phyloP scores from a whole-genome alignment of 2,113 vertebrate genomes.

The Caloenas nicobarica region DNA sequence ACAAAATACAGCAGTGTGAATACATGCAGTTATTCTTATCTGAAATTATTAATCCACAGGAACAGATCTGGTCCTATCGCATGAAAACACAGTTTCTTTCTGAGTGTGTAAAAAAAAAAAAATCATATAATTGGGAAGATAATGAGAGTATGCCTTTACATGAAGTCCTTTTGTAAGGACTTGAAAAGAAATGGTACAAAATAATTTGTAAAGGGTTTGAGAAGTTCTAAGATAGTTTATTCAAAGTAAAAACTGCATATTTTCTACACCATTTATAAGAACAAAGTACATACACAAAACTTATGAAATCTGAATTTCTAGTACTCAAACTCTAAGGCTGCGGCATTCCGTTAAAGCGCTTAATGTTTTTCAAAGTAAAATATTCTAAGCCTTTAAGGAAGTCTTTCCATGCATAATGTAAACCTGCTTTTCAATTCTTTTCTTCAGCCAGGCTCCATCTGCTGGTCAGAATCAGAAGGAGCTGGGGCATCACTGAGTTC shows the following conservation, averaged over 20 bases:
- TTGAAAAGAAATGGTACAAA: no score
- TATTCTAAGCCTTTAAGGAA: not conserved
- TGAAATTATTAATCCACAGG: not conserved
- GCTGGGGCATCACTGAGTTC: not conserved
- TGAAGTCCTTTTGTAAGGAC: no score
- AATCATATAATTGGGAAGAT: not conserved
- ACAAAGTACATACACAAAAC: not conserved
- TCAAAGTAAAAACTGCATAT: not conserved
- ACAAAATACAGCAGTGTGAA: not conserved
- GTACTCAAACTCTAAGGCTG: not conserved
- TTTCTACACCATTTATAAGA: not conserved
- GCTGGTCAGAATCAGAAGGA: not conserved
- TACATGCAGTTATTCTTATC: not conserved
- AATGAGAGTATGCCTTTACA: not conserved
- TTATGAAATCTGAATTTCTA: not conserved
- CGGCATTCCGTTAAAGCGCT: not conserved
- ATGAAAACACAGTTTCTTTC: not conserved
- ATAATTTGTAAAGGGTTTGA: not conserved
- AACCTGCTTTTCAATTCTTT: not conserved
- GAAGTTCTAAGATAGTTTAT: not conserved
- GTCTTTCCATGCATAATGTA: not conserved
- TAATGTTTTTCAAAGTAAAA: not conserved
- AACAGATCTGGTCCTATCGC: not conserved
- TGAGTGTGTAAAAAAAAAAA: not conserved
- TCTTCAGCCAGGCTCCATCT: slow-evolving; percentile 21